Percentiles rank a stretch among this genome's conserved stretches.
These are phyloP conservation scores for Eupsittula cactorum DNA, from an alignment of 2,113 vertebrate genomes.

Conservation along the genomic window DNA sequence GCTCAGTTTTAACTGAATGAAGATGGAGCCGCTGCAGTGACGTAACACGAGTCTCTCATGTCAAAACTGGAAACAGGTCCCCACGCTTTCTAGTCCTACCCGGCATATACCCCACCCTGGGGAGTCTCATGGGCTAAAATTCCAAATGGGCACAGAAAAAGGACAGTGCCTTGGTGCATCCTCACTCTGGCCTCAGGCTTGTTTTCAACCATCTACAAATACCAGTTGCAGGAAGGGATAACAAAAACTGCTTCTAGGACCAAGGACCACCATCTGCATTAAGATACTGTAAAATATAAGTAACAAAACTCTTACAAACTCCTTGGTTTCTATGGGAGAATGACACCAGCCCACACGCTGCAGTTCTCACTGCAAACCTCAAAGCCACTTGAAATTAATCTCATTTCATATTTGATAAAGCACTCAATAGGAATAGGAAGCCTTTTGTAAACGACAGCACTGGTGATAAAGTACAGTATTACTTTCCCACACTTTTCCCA, in stretches of 20 bases:
- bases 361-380: neutral
- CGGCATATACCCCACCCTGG: neutral
- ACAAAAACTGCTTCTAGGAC: neutral
- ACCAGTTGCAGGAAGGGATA: neutral
- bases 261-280: neutral
- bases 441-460: neutral
- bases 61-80: neutral
- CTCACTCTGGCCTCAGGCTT: neutral
- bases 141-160: neutral
- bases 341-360: neutral
- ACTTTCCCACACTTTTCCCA: neutral
- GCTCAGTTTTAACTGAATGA: neutral
- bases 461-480: neutral
- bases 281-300: neutral
- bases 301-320: neutral
- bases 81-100: neutral
- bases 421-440: neutral
- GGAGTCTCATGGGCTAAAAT: neutral
- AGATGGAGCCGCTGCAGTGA: neutral
- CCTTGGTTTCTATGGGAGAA: neutral
- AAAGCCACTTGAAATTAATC: constrained; percentile 9
- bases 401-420: constrained; percentile 23
- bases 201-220: neutral
- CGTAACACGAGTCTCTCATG: rapidly evolving
- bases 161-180: neutral